Conservation (phyloP, 2,113 vertebrate species). For the Callopanchax toddi region DNA sequence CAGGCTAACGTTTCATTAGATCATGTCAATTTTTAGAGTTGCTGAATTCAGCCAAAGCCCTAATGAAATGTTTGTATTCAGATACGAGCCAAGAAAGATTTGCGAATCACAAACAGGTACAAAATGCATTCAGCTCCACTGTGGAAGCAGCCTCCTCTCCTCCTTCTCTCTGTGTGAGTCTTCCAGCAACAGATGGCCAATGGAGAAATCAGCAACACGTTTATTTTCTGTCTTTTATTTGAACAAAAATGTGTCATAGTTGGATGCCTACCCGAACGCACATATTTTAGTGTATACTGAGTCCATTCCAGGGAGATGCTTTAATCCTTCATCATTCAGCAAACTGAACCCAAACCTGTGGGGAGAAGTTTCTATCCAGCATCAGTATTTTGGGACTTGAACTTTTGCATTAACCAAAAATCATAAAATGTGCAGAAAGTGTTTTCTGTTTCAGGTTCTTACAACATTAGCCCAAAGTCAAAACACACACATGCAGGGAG, state of each 20-base stretch:
- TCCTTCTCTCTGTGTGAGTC: slow-evolving; percentile 60
- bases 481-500: not conserved
- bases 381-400: slow-evolving; percentile 19
- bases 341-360: slow-evolving; percentile 29
- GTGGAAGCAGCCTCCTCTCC: slow-evolving; percentile 36
- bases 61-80: slow-evolving; percentile 20
- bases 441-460: not conserved
- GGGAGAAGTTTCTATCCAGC: slow-evolving; percentile 34
- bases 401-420: slow-evolving; percentile 28
- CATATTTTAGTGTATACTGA: slow-evolving; percentile 68
- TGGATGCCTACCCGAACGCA: slow-evolving; percentile 63
- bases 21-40: slow-evolving; percentile 14
- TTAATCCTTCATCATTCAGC: slow-evolving; percentile 52
- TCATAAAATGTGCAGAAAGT: slow-evolving; percentile 8
- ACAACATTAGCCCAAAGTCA: slow-evolving; percentile 10
- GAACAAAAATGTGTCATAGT: slow-evolving; percentile 73
- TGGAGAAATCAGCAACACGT: slow-evolving; percentile 78
- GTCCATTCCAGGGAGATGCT: slow-evolving; percentile 62
- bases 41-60: slow-evolving; percentile 7
- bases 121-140: slow-evolving; percentile 43
- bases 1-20: slow-evolving; percentile 3
- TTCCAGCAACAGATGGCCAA: slow-evolving; percentile 79
- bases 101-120: slow-evolving; percentile 49
- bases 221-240: slow-evolving; percentile 78
- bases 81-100: slow-evolving; percentile 13